Evolutionary conservation across 1,140 invertebrate species (phyloP).

Genomic region (Oreohelix idahoensis): DNA sequence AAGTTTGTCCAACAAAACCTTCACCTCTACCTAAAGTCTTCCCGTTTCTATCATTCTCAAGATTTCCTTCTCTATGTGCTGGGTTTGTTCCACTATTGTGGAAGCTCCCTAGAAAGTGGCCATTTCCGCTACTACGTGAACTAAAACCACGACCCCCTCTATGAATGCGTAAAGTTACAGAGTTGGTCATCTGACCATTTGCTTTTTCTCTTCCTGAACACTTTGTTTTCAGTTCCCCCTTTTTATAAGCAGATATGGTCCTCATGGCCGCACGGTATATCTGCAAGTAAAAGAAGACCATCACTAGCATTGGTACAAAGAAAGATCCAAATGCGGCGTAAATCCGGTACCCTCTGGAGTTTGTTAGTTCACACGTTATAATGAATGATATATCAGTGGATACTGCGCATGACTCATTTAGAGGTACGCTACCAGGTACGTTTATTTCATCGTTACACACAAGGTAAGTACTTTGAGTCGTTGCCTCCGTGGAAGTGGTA

Average conservation of each 20-base stretch:
- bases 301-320: slow-evolving; percentile 95
- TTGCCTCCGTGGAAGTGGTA: background rate
- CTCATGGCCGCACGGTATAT: slow-evolving; percentile 92
- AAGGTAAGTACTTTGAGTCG: background rate
- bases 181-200: slow-evolving; percentile 74
- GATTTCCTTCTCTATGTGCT: background rate
- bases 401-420: background rate
- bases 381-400: background rate
- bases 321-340: slow-evolving; percentile 94
- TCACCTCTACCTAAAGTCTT: slow-evolving; percentile 10
- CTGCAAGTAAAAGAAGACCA: slow-evolving; percentile 96
- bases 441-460: background rate
- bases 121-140: background rate
- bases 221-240: slow-evolving; percentile 93
- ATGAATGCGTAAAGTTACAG: slow-evolving; percentile 92
- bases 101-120: background rate
- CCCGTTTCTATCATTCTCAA: background rate
- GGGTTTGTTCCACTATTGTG: background rate
- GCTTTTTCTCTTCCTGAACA: slow-evolving; percentile 53
- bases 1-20: background rate
- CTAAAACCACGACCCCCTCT: slow-evolving; percentile 77
- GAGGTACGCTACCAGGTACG: too few relatives aligned
- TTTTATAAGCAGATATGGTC: slow-evolving; percentile 86
- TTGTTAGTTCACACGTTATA: slow-evolving; percentile 86
- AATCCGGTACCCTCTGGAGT: slow-evolving; percentile 94